These are phyloP conservation scores for Gnatocerus cornutus DNA, from an alignment of 2,888 invertebrate genomes.

Conservation along the genomic window DNA sequence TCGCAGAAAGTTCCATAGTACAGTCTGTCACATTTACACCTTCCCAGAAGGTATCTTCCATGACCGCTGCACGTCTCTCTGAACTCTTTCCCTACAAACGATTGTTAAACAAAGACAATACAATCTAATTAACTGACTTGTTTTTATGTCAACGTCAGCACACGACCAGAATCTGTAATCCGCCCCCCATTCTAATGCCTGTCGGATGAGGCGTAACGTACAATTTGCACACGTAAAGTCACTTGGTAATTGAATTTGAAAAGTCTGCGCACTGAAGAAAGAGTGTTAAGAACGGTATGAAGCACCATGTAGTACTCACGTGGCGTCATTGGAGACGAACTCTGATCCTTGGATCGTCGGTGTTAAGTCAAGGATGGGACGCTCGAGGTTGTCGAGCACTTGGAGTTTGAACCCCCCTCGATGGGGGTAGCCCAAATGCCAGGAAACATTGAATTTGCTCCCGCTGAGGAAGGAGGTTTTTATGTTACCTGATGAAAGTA, in stretches of 20 bases:
- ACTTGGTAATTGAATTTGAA: slow-evolving; percentile 85
- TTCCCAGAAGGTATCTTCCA: slow-evolving; percentile 84
- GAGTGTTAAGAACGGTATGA: neutral
- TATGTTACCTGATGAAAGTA: slow-evolving; percentile 84
- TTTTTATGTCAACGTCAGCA: slow-evolving; percentile 90
- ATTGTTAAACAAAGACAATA: neutral
- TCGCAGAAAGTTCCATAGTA: slow-evolving; percentile 90
- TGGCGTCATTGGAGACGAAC: slow-evolving; percentile 87
- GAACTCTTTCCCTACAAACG: slow-evolving; percentile 79
- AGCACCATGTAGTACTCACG: slow-evolving; percentile 78
- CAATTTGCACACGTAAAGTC: slow-evolving; percentile 92
- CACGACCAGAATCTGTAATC: slow-evolving; percentile 96
- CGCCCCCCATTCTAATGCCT: slow-evolving; percentile 92
- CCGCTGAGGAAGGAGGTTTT: slow-evolving; percentile 88
- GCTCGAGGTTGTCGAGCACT: slow-evolving; percentile 87
- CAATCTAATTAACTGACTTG: slow-evolving; percentile 69
- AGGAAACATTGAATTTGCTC: slow-evolving; percentile 89
- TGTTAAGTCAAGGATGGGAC: slow-evolving; percentile 88
- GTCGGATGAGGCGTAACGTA: slow-evolving; percentile 89
- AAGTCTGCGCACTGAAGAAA: slow-evolving; percentile 84
- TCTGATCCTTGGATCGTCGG: slow-evolving; percentile 86
- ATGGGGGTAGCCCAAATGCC: slow-evolving; percentile 96
- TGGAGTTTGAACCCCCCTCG: slow-evolving; percentile 93
- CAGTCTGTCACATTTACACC: slow-evolving; percentile 87
- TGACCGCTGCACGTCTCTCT: slow-evolving; percentile 89